phyloP scores from a whole-genome alignment of 2,113 vertebrate species.

The Chionis minor region DNA sequence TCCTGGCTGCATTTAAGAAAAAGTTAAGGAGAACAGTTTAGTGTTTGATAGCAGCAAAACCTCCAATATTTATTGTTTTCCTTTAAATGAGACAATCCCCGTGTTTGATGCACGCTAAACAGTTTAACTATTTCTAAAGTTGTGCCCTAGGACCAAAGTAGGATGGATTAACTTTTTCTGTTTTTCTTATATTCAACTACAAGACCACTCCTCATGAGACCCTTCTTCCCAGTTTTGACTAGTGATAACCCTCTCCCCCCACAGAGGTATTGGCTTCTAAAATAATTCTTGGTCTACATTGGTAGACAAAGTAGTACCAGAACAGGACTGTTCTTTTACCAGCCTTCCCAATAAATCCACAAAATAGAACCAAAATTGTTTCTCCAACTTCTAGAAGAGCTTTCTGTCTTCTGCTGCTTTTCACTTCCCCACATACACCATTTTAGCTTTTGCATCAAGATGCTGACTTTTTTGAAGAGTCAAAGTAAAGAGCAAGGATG shows the following conservation, averaged over 20 bases:
- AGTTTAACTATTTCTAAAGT: neutral
- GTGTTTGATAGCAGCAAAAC: slow-evolving; percentile 25
- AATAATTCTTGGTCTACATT: neutral
- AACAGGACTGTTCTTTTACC: neutral
- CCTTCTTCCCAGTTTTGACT: neutral
- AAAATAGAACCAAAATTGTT: neutral
- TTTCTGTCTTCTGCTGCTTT: neutral
- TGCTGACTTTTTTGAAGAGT: neutral
- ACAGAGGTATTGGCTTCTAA: neutral
- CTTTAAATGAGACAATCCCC: neutral
- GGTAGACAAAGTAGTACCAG: neutral
- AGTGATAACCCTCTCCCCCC: neutral
- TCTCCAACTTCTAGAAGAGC: neutral
- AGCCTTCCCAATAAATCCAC: neutral
- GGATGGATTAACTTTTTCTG: neutral
- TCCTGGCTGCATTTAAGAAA: slow-evolving; percentile 2
- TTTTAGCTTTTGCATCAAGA: neutral
- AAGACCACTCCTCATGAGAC: neutral
- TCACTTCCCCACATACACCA: neutral
- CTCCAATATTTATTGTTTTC: neutral
- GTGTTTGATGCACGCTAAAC: neutral
- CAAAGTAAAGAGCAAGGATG: neutral
- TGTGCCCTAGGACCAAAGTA: neutral
- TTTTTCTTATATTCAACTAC: neutral
- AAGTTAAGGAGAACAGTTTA: neutral